Conservation (phyloP, 2,888 invertebrate genomes). For the Cephus runcator region DNA sequence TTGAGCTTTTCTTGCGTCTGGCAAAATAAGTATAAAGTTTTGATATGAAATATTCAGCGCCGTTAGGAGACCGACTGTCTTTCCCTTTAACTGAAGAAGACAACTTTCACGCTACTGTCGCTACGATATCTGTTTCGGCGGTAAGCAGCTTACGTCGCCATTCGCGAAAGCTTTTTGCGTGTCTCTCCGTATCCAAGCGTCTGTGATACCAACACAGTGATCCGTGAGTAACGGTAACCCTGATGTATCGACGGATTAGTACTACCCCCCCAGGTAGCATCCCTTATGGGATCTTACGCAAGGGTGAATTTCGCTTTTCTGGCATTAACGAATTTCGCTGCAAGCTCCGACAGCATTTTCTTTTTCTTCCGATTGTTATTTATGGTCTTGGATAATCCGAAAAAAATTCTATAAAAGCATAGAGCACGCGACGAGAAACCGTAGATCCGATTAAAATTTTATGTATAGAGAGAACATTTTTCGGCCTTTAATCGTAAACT, state of each 20-base stretch:
- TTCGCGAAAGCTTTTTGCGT: not conserved
- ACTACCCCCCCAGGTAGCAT: not conserved
- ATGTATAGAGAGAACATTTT: not conserved
- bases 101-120: not conserved
- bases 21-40: not conserved
- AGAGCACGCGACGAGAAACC: not conserved
- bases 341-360: not conserved
- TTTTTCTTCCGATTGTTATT: not conserved
- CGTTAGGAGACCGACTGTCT: not conserved
- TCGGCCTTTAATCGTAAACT: not conserved
- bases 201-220: not conserved
- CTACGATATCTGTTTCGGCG: not conserved
- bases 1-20: not conserved
- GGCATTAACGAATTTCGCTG: not conserved
- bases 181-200: not conserved
- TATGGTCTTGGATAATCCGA: not conserved
- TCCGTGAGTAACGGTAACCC: slow-evolving; percentile 22
- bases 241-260: slow-evolving; percentile 35
- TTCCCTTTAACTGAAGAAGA: not conserved
- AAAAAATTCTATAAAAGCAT: not conserved
- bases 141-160: not conserved
- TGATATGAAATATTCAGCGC: not conserved
- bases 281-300: not conserved
- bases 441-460: not conserved
- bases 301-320: not conserved